A percentile compares a stretch with the other conserved stretches of the same genome.
phyloP scores from a whole-genome alignment of 2,113 vertebrate species.

The Gobiocypris rarus region DNA sequence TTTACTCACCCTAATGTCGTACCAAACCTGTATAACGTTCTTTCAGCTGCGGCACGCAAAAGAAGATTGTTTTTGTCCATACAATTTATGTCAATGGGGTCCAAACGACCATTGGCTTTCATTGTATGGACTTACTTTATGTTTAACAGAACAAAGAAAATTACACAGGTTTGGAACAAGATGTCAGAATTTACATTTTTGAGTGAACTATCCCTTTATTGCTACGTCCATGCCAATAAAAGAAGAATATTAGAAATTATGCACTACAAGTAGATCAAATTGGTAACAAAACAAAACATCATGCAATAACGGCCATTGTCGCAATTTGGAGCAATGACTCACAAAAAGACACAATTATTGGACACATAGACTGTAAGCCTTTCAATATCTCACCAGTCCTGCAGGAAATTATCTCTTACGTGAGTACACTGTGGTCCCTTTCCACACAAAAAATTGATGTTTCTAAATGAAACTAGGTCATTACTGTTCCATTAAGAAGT shows the following conservation, averaged over 20 bases:
- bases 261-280: background rate
- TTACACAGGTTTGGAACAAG: background rate
- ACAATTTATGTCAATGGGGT: background rate
- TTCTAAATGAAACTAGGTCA: conserved; percentile 40
- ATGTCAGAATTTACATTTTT: background rate
- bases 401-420: conserved; percentile 21
- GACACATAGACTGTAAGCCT: conserved; percentile 2
- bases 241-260: background rate
- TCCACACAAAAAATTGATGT: conserved; percentile 7
- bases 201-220: background rate
- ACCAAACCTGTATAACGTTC: too few relatives aligned
- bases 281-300: background rate
- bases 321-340: background rate
- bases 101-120: background rate
- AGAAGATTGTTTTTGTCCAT: background rate
- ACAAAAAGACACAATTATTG: background rate
- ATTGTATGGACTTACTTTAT: background rate
- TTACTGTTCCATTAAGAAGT: conserved; percentile 26
- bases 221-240: background rate
- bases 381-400: conserved; percentile 13
- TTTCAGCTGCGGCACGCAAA: background rate
- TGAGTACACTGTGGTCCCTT: conserved; percentile 10
- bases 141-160: background rate
- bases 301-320: background rate
- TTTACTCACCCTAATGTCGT: too few relatives aligned